A percentile compares a stretch with the other conserved stretches of the same genome.
phyloP scores from a whole-genome alignment of 23 tunicate genomes.

The Corella eumyota region DNA sequence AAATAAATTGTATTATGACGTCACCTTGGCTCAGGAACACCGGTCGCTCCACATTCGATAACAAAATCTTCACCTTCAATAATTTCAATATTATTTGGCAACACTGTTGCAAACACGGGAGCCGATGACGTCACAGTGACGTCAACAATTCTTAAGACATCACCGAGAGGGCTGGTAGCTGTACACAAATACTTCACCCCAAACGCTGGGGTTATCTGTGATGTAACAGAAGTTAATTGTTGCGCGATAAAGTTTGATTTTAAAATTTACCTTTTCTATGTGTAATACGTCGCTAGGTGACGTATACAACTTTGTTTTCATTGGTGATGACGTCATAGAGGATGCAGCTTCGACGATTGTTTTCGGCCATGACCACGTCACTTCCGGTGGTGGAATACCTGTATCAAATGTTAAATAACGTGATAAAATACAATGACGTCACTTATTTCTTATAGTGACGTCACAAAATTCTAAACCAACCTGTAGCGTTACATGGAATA shows the following conservation, averaged over 20 bases:
- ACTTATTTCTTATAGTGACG: too few species aligned
- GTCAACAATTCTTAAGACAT: neutral
- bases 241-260: neutral
- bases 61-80: neutral
- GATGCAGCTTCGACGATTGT: neutral
- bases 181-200: constrained; percentile 8
- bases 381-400: constrained; percentile 26
- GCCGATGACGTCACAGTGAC: constrained; percentile 5
- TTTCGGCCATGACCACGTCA: constrained; percentile 32
- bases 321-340: neutral
- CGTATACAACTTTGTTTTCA: constrained; percentile 11
- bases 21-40: constrained; percentile 19
- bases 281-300: constrained; percentile 13
- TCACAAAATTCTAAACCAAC: too few species aligned
- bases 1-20: too few species aligned
- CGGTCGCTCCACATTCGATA: constrained; percentile 12
- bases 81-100: too few species aligned
- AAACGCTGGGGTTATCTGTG: constrained; percentile 1
- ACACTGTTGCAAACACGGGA: too few species aligned
- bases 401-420: neutral
- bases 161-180: constrained; percentile 15
- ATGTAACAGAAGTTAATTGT: too few species aligned
- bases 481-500: constrained; percentile 29
- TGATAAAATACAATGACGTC: too few species aligned
- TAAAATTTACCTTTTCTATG: constrained; percentile 17